Base-by-base conservation (phyloP, 92 coral and sea anemone genomes). In the Bergia puertoricense region DNA sequence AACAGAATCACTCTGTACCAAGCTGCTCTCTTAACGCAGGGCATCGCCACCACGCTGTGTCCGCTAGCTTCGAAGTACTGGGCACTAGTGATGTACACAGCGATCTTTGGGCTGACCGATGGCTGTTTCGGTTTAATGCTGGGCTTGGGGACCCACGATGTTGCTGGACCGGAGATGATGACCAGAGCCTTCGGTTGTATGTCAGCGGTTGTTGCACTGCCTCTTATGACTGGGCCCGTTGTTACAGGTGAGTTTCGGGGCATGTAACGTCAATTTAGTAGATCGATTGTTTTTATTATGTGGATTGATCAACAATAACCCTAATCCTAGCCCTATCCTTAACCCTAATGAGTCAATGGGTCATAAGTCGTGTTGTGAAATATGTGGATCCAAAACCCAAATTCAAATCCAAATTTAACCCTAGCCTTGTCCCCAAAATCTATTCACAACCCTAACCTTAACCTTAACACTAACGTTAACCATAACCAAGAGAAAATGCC, bases 161-260 rank as follows among this genome's bases (percentile, higher is more conserved):
- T 84, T 6, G 87, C 87, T 22, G 87, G 87, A 1, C 67, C 87
- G 43, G 79, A 71, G 22, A 68, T 84, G 87, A 84, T 84, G 87
- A 69, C 78, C 23, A 72, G 79, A 84, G 87, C 87, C 67, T 84
- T 84, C 68, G 87, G 87, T 30, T 69, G 87, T 15, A 84, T 84
- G 87, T 84, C 87, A 46, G 77, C 77, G 46, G 87, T 69, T 22
- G 77, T 16, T 44, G 77, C 78, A 8, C 2, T 84, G 18, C 87
- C 87, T 37, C 42, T 84, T 13, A 84, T 84, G 79, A 72, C 68
- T 3, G 87, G 87, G 6, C 87, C 87, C 14, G 77, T 84, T 71
- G 79, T 84, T 36, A 84, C 79, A 69, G 87, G 87, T 84, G 38
- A 45, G 68, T 46, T 45, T 6, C 8, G 39, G 2, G n/a, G 59